A percentile compares a stretch with the other conserved stretches of the same genome.
These are phyloP conservation scores for Drosophila micromelanica DNA, from an alignment of 1,140 invertebrate species.

Conservation along the genomic window DNA sequence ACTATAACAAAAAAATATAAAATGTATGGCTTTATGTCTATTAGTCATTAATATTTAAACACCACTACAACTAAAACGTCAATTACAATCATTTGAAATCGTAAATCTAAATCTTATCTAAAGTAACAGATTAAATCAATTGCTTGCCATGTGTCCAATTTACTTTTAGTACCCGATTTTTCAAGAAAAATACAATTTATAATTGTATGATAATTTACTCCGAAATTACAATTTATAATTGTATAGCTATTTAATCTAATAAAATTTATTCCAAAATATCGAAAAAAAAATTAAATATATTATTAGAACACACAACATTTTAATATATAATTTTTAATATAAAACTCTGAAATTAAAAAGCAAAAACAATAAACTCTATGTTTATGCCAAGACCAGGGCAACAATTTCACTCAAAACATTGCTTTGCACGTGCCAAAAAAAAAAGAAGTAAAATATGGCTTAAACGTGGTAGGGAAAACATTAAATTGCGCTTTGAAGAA, in stretches of 20 bases:
- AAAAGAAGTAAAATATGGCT: not conserved
- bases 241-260: too few relatives aligned
- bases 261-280: too few relatives aligned
- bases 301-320: too few relatives aligned
- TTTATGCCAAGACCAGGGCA: conserved; percentile 19
- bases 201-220: too few relatives aligned
- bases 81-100: not conserved
- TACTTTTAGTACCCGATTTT: not conserved
- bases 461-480: not conserved
- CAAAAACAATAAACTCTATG: not conserved
- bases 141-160: not conserved
- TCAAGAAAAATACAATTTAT: too few relatives aligned
- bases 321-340: too few relatives aligned
- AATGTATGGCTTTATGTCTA: not conserved
- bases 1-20: not conserved
- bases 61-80: not conserved
- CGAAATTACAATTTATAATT: too few relatives aligned
- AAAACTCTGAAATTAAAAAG: too few relatives aligned
- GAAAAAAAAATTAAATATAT: too few relatives aligned
- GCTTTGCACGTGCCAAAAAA: conserved; percentile 48
- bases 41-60: not conserved
- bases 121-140: not conserved
- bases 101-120: not conserved
- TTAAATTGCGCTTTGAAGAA: conserved; percentile 17
- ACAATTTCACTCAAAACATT: conserved; percentile 4